Evolutionary conservation across 2,113 vertebrate genomes (phyloP).

Genomic region (Callaeas wilsoni): DNA sequence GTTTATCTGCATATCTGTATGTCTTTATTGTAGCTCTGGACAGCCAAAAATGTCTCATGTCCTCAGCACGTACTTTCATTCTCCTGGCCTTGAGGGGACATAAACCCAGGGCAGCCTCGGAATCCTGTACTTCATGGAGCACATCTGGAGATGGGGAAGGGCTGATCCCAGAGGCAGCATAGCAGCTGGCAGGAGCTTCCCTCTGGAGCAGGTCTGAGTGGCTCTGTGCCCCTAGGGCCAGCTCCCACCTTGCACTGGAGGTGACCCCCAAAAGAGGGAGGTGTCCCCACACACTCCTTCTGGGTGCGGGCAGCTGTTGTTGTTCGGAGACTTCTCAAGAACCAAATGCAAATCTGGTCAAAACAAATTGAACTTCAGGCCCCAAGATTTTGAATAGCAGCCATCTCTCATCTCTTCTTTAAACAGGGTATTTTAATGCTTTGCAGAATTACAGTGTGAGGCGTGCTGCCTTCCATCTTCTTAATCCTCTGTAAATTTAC

Average conservation of each 20-base stretch:
- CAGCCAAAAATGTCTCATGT: not conserved
- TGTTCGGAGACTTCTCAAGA: not conserved
- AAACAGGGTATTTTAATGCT: slow-evolving; percentile 1
- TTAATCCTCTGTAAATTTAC: slow-evolving; percentile 55
- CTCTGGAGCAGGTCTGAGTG: not conserved
- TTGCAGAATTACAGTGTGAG: not conserved
- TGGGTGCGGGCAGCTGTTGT: not conserved
- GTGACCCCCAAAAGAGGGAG: not conserved
- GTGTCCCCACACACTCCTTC: not conserved
- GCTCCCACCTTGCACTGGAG: not conserved
- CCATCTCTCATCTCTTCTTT: slow-evolving; percentile 14
- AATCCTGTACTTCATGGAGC: not conserved
- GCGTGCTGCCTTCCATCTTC: slow-evolving; percentile 27
- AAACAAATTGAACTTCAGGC: not conserved
- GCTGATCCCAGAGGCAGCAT: not conserved
- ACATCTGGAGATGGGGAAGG: not conserved
- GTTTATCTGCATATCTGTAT: not conserved
- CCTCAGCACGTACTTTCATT: not conserved
- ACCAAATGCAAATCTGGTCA: not conserved
- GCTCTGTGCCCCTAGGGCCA: not conserved
- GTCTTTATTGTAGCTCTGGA: not conserved
- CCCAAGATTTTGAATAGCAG: not conserved
- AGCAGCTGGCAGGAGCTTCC: not conserved
- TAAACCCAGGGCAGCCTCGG: not conserved
- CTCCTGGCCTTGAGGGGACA: not conserved